phyloP scores from a whole-genome alignment of 2,888 invertebrate species.

The Drosophila robusta region DNA sequence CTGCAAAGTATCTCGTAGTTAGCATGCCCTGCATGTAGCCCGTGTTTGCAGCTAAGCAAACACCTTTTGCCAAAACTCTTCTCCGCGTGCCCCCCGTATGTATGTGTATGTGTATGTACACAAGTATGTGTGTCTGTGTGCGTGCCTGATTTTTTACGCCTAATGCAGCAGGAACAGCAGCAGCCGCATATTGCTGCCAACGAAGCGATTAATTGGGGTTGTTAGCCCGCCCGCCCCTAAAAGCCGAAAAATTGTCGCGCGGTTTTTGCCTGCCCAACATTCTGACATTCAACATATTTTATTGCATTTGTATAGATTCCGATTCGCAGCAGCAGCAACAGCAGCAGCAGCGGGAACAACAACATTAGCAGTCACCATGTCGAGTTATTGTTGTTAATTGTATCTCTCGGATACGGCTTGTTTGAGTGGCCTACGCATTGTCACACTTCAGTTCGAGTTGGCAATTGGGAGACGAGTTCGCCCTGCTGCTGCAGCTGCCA shows the following conservation, averaged over 20 bases:
- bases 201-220: constrained; percentile 76
- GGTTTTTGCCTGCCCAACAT: constrained; percentile 42
- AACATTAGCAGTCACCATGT: constrained; percentile 36
- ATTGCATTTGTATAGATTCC: constrained; percentile 59
- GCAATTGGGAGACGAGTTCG: constrained; percentile 9
- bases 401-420: constrained; percentile 50
- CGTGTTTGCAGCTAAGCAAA: constrained; percentile 61
- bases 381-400: constrained; percentile 65
- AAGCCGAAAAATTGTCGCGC: constrained; percentile 36
- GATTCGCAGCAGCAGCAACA: constrained; percentile 10
- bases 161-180: constrained; percentile 39
- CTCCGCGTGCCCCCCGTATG: constrained; percentile 1
- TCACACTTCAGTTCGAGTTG: constrained; percentile 67
- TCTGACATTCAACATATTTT: constrained; percentile 71
- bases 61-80: constrained; percentile 67
- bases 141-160: constrained; percentile 61
- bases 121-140: constrained; percentile 3
- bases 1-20: constrained; percentile 44
- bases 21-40: constrained; percentile 37
- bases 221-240: constrained; percentile 63
- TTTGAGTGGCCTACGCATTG: constrained; percentile 62
- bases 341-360: constrained; percentile 12
- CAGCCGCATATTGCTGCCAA: constrained; percentile 38
- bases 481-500: constrained; percentile 29
- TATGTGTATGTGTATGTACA: not conserved